Evolutionary conservation across 2,113 vertebrate species (phyloP), one percentile per base, ranked within the genome.

Genomic region (Trochalopteron elliotii): DNA sequence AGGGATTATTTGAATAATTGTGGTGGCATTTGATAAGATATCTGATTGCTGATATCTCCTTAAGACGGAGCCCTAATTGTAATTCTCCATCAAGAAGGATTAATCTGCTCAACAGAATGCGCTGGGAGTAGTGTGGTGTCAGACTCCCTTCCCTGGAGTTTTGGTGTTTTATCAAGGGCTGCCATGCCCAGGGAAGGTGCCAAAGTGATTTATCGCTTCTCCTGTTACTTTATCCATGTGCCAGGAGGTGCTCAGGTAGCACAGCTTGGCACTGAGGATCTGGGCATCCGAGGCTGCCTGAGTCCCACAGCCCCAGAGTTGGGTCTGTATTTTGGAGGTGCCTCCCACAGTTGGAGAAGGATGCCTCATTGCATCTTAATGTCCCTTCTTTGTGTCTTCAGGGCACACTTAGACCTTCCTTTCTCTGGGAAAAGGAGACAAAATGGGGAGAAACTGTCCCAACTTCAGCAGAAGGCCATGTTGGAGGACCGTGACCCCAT

Each of bases 1-100:
- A 35, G 80, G 68, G 79, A 92, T 79, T 94, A 59, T 97, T 64
- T 96, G 94, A 95, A 94, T 94, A 91, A 93, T 86, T 82, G 82
- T 97, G 89, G 87, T 83, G 84, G 55, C 57, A 50, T 96, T 95
- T 96, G 94, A 92, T 84, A 85, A 74, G 78, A 91, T 74, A 95
- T 93, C 93, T 90, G 93, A 92, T 94, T 94, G 84, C 83, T 75
- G 79, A 64, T 57, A 56, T 72, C 85, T 96, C 84, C 89, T 85
- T 80, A 95, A 68, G 35, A 91, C 16, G 28, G 68, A 94, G 78
- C 75, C 57, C 70, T 69, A 89, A 93, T 79, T 97, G 88, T 89
- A 77, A 93, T 83, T 95, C 78, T 95, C 92, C 55, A 87, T 91
- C 61, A 81, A 53, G 75, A 39, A 68, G 45, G 56, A 91, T 91